A percentile compares a stretch with the other conserved stretches of the same genome.
Conservation (phyloP, 1,140 invertebrate genomes). For the Pachyrhynchus sulphureomaculatus region DNA sequence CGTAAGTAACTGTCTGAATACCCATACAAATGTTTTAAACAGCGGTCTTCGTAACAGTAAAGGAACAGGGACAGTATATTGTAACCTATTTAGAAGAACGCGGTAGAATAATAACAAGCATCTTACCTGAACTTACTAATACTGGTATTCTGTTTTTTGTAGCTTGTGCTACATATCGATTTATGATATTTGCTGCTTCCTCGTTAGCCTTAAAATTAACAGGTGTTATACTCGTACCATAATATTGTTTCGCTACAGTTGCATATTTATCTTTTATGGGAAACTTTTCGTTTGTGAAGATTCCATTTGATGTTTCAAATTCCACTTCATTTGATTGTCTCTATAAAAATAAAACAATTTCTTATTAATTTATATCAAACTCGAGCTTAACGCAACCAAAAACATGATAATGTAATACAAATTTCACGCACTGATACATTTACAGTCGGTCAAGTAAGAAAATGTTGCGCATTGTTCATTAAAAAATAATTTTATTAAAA, state of each 20-base stretch:
- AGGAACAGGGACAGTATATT: no score
- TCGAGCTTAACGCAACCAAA: no score
- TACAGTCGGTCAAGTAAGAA: no score
- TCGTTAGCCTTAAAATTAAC: conserved; percentile 61
- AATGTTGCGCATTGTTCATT: no score
- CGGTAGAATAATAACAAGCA: no score
- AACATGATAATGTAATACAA: no score
- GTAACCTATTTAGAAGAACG: no score
- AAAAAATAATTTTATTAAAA: background rate
- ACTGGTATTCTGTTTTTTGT: conserved; percentile 70
- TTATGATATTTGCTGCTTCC: conserved; percentile 58
- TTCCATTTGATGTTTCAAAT: conserved; percentile 43
- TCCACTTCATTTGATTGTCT: conserved; percentile 32
- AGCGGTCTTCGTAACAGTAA: no score
- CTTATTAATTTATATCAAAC: no score
- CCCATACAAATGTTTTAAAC: no score
- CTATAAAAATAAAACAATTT: conserved; percentile 30
- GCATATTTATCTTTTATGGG: conserved; percentile 37
- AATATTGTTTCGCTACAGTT: conserved; percentile 46
- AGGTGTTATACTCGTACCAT: conserved; percentile 58
- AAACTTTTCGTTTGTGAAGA: conserved; percentile 43
- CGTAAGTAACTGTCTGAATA: no score
- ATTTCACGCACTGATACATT: no score
- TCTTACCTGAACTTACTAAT: conserved; percentile 58
- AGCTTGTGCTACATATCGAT: conserved; percentile 61